Evolutionary conservation across 23 tunicate species (phyloP).

Genomic region (Ascidia mentula): DNA sequence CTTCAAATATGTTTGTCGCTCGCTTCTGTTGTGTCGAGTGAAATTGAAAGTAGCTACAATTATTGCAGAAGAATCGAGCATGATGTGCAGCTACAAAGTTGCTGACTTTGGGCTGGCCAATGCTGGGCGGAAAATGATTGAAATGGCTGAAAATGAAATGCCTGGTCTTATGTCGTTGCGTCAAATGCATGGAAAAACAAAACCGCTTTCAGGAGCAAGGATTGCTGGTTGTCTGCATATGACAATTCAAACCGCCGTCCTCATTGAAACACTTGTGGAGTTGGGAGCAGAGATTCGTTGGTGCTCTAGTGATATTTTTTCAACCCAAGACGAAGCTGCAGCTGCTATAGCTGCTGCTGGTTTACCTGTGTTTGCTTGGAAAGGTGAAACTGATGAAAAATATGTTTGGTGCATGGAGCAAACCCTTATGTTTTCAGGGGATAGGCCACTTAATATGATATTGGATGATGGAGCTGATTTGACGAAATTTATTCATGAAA

Average conservation of each 20-base stretch:
- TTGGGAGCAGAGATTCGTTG: constrained; percentile 74
- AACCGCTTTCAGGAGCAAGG: constrained; percentile 65
- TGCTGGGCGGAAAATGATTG: constrained; percentile 61
- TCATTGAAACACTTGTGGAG: constrained; percentile 62
- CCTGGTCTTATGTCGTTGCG: constrained; percentile 73
- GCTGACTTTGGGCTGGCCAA: constrained; percentile 66
- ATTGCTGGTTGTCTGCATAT: constrained; percentile 81
- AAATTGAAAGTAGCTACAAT: no score
- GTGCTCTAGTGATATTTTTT: constrained; percentile 78
- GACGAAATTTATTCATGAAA: constrained; percentile 54
- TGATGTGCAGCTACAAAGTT: constrained; percentile 1
- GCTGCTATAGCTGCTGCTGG: constrained; percentile 68
- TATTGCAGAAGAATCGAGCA: no score
- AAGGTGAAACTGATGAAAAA: constrained; percentile 75
- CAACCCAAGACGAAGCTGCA: constrained; percentile 83
- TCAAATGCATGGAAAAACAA: constrained; percentile 28
- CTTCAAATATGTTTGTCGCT: no score
- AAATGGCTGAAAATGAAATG: constrained; percentile 77
- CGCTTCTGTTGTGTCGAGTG: no score
- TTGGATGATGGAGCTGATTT: constrained; percentile 74
- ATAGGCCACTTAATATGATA: constrained; percentile 75
- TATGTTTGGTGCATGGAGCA: constrained; percentile 73
- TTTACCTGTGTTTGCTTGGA: constrained; percentile 71
- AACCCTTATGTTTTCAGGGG: constrained; percentile 42
- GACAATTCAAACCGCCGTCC: constrained; percentile 79